Evolutionary conservation across 1,140 invertebrate genomes (phyloP), one percentile per base, ranked within the genome.

Genomic region (Adoxophyes honmai): DNA sequence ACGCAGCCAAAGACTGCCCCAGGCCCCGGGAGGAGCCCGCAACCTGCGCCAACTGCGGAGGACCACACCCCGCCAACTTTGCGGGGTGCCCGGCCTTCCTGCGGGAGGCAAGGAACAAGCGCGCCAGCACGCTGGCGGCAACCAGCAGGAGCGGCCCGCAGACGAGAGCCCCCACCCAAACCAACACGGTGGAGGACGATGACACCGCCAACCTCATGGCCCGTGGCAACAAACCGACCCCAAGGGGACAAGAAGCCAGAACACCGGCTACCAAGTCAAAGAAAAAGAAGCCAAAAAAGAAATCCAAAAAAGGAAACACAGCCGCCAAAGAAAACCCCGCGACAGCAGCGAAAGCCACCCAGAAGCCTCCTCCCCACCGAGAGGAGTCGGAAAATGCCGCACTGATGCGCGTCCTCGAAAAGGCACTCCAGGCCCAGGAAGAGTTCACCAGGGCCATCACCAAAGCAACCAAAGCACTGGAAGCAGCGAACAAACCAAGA

Each of bases 1-100:
- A 68, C 38, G 28, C 54, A 8, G 60, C 60, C 2, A 4, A 7
- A 1, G 16, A 62, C 0, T 69, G 66, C 57, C 39, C 37, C 0
- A 9, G 62, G 0, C 60, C 62, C 0, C 4, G 28, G 9, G 51
- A 44, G n/a, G 37, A 66, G 0, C 55, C 53, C 0, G 33, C 58
- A 6, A 66, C 63, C 0, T 69, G 67, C 38, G 58, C 56, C 0
- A 69, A 69, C 56, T 69, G 66, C 39, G 53, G 55, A 0, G 63
- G 63, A 0, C 35, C 56, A 1, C 67, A 69, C 48, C 36, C 63
- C 0, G 67, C 64, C 5, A 69, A 69, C 51, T 8, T 55, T 15
- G 14, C 14, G 1, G 5, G 11, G 4, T 69, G 67, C 39, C 57
- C 66, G 0, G 57, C 38, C 0, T 55, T 28, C 13, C 11, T 9